Conservation (phyloP, 1,140 invertebrate species). For the Drosophila biarmipes region DNA sequence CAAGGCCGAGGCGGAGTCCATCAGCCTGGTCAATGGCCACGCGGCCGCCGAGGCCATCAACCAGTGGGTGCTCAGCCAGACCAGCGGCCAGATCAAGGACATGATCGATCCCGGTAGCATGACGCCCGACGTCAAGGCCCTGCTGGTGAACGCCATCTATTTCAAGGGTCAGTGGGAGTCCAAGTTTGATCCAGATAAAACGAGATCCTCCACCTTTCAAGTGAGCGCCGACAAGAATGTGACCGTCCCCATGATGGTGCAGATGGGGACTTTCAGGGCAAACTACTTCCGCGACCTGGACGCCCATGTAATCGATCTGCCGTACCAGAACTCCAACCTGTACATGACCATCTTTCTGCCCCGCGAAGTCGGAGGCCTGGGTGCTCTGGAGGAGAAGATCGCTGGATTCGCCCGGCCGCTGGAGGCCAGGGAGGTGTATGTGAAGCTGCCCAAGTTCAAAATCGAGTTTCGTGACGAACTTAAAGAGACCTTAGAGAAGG, state of each 20-base stretch:
- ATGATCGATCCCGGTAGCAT: conserved; percentile 84
- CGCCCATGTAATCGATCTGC: conserved; percentile 63
- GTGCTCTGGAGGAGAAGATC: conserved; percentile 84
- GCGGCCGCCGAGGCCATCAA: conserved; percentile 85
- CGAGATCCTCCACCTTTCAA: conserved; percentile 48
- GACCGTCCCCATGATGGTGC: conserved; percentile 86
- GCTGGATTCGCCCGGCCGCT: conserved; percentile 69
- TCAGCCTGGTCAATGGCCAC: conserved; percentile 84
- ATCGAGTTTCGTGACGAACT: conserved; percentile 86
- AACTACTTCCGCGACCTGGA: conserved; percentile 55
- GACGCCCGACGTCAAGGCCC: conserved; percentile 75
- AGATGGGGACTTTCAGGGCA: conserved; percentile 67
- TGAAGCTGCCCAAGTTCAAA: conserved; percentile 88
- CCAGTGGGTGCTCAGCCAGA: conserved; percentile 86
- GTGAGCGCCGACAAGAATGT: conserved; percentile 51
- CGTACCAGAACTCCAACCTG: conserved; percentile 84
- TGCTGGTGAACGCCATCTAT: conserved; percentile 89
- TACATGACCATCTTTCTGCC: conserved; percentile 87
- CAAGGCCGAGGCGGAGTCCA: conserved; percentile 69
- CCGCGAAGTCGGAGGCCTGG: conserved; percentile 85
- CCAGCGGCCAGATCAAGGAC: conserved; percentile 86
- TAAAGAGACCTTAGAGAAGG: conserved; percentile 85
- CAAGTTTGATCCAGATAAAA: conserved; percentile 41
- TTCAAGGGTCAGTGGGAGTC: conserved; percentile 85
- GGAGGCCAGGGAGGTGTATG: conserved; percentile 74